Base-by-base conservation (phyloP, 1,140 invertebrate species). In the Neuroterus valhalla region DNA sequence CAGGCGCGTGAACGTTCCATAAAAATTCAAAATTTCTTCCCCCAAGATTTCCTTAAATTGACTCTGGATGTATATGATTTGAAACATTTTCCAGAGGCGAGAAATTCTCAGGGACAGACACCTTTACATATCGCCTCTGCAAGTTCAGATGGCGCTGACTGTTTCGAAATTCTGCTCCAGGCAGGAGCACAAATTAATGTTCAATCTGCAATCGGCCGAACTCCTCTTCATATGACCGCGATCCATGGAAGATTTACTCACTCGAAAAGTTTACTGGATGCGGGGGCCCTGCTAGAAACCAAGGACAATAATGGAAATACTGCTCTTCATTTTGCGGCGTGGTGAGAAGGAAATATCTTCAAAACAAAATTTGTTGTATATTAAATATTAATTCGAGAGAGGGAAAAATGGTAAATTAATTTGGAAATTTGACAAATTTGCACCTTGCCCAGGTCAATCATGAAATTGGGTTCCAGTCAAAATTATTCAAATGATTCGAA, bases 181-280 rank as follows among this genome's bases (percentile, higher is more conserved):
- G 87, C 91, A 71, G 90, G 91, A 6, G 91, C 91, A 8, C 90
- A 91, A 76, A 89, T 93, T 23, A 93, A 93, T 81, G 87, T 89
- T 48, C 91, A 92, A 81, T 92, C 91, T 76, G 84, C 89, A 52
- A 93, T 93, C 84, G 92, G 93, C 2, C 87, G 92, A 67, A 94
- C 93, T n/a, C 91, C 93, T 8, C 87, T 94, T 21, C 93, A 94
- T 78, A 92, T 94, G 92, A 93, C 93, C 14, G 92, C 93, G 12
- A 90, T 93, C 75, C 92, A 94, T 85, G 93, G 93, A 42, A 88
- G 93, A 82, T 94, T 94, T 83, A 92, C 92, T 2, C 85, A 93
- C 66, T 93, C 93, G 38, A 92, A 94, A 86, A 91, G 90, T 50
- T 87, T 94, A 31, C 87, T 93, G 0, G 91, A 91, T 74, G 77